Evolutionary conservation across 1,140 invertebrate species (phyloP).

Genomic region (Anagrus nilaparvatae): DNA sequence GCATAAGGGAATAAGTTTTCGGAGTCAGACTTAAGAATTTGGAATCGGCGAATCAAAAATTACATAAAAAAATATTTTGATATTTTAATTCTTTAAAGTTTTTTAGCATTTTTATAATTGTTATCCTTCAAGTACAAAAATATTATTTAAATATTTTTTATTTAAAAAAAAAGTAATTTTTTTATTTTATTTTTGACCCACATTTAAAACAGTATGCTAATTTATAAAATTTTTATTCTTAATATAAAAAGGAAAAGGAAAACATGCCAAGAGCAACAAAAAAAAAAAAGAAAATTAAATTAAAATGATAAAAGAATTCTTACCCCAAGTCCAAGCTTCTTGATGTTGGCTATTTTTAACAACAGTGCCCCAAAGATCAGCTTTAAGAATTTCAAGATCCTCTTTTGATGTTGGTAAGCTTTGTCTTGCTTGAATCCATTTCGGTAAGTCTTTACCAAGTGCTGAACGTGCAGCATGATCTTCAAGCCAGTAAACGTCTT

Average conservation of each 20-base stretch:
- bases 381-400: conserved; percentile 62
- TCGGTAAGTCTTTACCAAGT: conserved; percentile 67
- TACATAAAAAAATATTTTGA: too few relatives aligned
- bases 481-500: conserved; percentile 83
- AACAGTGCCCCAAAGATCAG: conserved; percentile 75
- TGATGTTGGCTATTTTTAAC: conserved; percentile 79
- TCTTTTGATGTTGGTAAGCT: conserved; percentile 69
- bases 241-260: not conserved
- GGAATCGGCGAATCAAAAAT: too few relatives aligned
- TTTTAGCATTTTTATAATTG: too few relatives aligned
- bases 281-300: not conserved
- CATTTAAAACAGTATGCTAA: too few relatives aligned
- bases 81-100: too few relatives aligned
- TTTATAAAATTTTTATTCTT: too few relatives aligned
- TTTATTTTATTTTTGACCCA: not conserved
- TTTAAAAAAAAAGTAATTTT: conserved; percentile 3
- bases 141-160: conserved; percentile 7
- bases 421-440: conserved; percentile 67
- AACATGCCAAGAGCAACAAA: too few relatives aligned
- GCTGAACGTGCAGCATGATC: conserved; percentile 61
- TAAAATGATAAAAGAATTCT: conserved; percentile 12
- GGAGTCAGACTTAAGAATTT: too few relatives aligned
- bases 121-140: too few relatives aligned
- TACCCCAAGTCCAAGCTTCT: conserved; percentile 81
- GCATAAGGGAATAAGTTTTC: too few relatives aligned